Base-by-base conservation (phyloP, 2,113 vertebrate genomes). In the Bombycilla garrulus region DNA sequence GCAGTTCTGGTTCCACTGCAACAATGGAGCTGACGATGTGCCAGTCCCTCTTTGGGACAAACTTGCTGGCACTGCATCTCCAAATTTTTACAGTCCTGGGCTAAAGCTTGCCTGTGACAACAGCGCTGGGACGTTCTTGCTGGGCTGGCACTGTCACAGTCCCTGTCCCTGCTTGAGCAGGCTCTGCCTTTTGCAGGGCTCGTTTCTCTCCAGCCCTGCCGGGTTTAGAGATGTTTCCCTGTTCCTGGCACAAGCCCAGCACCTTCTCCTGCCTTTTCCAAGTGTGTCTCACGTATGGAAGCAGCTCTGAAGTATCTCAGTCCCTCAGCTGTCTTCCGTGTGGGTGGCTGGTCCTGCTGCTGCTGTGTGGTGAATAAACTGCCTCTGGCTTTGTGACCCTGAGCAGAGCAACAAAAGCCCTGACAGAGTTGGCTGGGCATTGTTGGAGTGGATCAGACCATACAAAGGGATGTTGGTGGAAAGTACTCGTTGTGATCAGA, bases 401-500 rank as follows among this genome's bases (percentile, higher is more conserved):
- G 95, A 90, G 94, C 76, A 31, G 85, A 81, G 95, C 90, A 79
- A 92, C 93, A 94, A 96, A 97, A 97, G 90, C 88, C 94, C 95
- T 97, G 96, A 96, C 96, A 90, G 92, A 62, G 88, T 69, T 0
- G 88, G 95, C 86, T 81, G 14, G 25, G 86, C 94, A 94, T 97
- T 97, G 96, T 97, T 95, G 94, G 88, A 48, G 83, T 2, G 93
- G 95, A 97, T 97, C 96, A 95, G 64, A 2, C 33, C 6, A 4
- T n/a, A 97, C 96, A 97, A 97, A 97, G 18, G 96, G 96, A 97
- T 40, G 90, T 23, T 95, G 10, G 95, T 97, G 93, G 95, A 97
- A 97, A 97, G 90, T 51, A 45, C 96, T 86, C 42, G 97, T 65
- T 58, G 92, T 91, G 85, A 91, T 96, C 95, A 93, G 96, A 97